phyloP scores from a whole-genome alignment of 2,797 vertebrate species.

The Chaetophractus vellerosus region DNA sequence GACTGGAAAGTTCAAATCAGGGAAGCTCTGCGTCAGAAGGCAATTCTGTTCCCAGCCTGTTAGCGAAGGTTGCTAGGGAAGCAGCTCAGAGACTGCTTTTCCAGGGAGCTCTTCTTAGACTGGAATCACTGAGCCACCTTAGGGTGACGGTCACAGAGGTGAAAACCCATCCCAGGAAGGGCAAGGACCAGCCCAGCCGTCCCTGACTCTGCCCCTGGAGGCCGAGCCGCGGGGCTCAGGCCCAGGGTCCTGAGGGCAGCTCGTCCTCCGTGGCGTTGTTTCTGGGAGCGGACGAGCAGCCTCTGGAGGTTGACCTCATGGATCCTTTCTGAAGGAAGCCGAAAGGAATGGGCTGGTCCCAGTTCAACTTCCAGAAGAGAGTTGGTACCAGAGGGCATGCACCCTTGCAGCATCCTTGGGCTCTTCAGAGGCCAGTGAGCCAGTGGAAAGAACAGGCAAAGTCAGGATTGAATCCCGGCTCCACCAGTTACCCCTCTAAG shows the following conservation, averaged over 20 bases:
- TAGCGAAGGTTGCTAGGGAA: neutral
- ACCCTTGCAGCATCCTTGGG: too few species aligned
- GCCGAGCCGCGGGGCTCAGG: too few species aligned
- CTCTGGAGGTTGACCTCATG: neutral
- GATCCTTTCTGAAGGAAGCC: neutral
- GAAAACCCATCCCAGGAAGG: neutral
- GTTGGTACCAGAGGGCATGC: neutral
- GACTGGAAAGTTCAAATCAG: neutral
- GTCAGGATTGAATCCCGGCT: neutral
- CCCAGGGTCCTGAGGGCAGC: too few species aligned
- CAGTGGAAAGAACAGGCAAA: accelerated
- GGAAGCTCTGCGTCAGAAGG: neutral
- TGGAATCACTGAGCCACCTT: neutral
- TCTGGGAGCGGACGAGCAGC: neutral
- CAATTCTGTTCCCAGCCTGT: neutral
- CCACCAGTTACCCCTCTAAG: neutral
- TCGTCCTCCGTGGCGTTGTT: neutral
- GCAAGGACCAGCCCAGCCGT: accelerated
- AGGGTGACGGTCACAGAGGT: accelerated
- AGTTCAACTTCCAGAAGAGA: neutral
- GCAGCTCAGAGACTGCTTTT: neutral
- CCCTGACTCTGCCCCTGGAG: accelerated
- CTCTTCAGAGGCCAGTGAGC: neutral
- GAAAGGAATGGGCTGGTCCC: neutral
- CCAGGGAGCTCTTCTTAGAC: neutral